Base-by-base conservation (phyloP, 2,113 vertebrate genomes). In the Scomber colias region DNA sequence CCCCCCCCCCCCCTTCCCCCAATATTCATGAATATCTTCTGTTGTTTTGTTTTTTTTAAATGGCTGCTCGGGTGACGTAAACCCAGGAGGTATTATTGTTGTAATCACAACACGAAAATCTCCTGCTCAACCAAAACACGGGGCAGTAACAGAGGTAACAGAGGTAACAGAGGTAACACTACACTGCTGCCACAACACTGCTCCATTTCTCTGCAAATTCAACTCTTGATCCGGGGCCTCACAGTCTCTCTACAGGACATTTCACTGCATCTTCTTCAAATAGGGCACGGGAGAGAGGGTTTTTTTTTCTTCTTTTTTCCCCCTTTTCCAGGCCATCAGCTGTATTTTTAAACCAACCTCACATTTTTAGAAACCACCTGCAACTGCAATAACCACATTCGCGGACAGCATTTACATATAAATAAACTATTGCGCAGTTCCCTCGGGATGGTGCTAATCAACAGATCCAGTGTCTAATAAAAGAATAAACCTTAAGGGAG, bases 121-220 rank as follows among this genome's bases (percentile, higher is more conserved):
- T 77, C 72, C 77, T 64, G 87, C 69, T 70, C 27, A 70, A 84
- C 77, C 69, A 71, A 68, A 83, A 70, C 65, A 54, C 61, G 13
- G 67, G 45, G 49, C 24, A 56, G 53, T 12, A 21, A 21, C 21
- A 21, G 21, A 21, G 21, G 21, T 21, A 21, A 21, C 21, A 21
- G 21, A 21, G 21, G 21, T 21, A 21, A 17, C 62, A 21, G 46
- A 17, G 71, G 68, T 44, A 75, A 81, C 76, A 81, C 27, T 53
- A 70, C 4, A 57, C 61, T 35, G 64, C 57, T 50, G 63, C 60
- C 70, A 45, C n/a, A 65, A 81, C 69, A 57, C 48, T n/a, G 16
- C 59, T 73, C 62, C 7, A 17, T 55, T 66, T 63, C 49, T 79
- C 53, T 74, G 21, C 59, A 31, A 54, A 70, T 60, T 17, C 70